These are phyloP conservation scores for Anguilla marmorata DNA, from an alignment of 2,797 vertebrate species.

Conservation along the genomic window DNA sequence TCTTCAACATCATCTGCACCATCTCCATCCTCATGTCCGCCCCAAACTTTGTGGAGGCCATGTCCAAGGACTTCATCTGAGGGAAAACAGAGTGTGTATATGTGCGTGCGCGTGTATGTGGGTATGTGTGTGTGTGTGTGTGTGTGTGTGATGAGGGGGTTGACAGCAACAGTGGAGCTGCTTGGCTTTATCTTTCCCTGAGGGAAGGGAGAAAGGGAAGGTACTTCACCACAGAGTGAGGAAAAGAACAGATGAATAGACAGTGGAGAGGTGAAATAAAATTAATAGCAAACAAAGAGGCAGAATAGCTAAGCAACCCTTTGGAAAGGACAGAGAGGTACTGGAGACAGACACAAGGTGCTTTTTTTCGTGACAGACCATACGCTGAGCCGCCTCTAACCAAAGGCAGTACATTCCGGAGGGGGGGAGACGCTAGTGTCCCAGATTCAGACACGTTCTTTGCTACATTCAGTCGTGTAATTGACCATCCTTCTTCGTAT, in stretches of 20 bases:
- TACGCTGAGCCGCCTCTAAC: background rate
- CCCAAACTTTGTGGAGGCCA: constrained; percentile 79
- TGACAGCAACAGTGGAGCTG: background rate
- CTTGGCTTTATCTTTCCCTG: background rate
- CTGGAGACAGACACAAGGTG: background rate
- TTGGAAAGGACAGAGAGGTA: background rate
- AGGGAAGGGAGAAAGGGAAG: background rate
- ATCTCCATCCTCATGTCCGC: constrained; percentile 84
- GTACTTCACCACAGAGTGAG: background rate
- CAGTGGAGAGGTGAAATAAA: background rate
- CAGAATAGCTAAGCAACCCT: background rate
- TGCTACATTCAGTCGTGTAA: background rate
- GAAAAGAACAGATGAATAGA: background rate
- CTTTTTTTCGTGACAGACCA: background rate
- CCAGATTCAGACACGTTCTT: background rate
- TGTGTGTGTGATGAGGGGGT: too few relatives aligned
- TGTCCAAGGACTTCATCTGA: constrained; percentile 82
- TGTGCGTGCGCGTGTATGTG: background rate
- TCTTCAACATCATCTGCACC: constrained; percentile 84
- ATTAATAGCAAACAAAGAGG: background rate
- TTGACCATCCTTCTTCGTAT: background rate
- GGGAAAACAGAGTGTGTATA: constrained; percentile 38
- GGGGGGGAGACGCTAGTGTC: background rate
- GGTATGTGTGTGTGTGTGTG: background rate
- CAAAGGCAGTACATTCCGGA: background rate